A percentile compares a stretch with the other conserved stretches of the same genome.
Evolutionary conservation across 2,888 invertebrate species (phyloP).

Genomic region (Apeira syringaria): DNA sequence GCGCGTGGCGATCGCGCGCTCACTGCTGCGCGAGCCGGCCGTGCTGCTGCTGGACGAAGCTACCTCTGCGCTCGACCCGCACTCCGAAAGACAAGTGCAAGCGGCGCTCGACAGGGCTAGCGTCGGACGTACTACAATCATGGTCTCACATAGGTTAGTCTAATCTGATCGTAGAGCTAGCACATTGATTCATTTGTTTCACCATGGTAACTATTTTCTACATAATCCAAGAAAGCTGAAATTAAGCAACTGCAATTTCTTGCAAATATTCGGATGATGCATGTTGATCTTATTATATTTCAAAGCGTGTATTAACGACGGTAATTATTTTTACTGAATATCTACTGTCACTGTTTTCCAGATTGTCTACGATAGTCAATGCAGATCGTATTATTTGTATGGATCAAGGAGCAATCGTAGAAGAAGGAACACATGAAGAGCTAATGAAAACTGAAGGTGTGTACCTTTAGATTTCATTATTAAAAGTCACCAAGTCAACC

Average conservation of each 20-base stretch:
- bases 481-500: background rate
- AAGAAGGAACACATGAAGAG: slow-evolving; percentile 89
- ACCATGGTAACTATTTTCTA: no score
- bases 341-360: no score
- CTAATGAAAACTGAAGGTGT: slow-evolving; percentile 86
- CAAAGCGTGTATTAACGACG: no score
- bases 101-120: slow-evolving; percentile 89
- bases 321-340: no score
- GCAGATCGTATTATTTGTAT: slow-evolving; percentile 89
- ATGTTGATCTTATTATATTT: no score
- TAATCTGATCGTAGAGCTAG: no score
- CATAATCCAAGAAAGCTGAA: no score
- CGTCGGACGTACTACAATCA: slow-evolving; percentile 88
- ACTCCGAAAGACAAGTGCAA: slow-evolving; percentile 91
- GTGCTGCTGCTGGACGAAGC: slow-evolving; percentile 91
- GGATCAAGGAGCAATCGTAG: slow-evolving; percentile 88
- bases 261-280: no score
- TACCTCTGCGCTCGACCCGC: slow-evolving; percentile 92
- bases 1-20: slow-evolving; percentile 92
- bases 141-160: slow-evolving; percentile 79
- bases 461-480: no score
- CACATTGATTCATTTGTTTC: no score
- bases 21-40: slow-evolving; percentile 89
- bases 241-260: no score
- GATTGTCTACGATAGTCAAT: slow-evolving; percentile 88